Evolutionary conservation across 1,140 invertebrate genomes (phyloP).

Genomic region (Carposina sasakii): DNA sequence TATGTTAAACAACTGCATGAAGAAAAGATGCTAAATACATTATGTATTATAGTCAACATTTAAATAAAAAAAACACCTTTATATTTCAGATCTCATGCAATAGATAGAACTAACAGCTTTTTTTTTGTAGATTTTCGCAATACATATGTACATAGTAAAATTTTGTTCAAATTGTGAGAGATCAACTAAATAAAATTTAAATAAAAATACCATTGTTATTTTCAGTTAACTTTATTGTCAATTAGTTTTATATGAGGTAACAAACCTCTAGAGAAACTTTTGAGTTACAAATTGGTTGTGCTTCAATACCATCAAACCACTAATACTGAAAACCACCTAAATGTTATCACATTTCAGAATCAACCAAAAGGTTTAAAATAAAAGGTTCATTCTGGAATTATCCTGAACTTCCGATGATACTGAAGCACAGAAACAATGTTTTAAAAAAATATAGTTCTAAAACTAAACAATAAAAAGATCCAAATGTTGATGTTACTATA

Average conservation of each 20-base stretch:
- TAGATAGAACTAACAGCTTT: too few species aligned
- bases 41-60: too few species aligned
- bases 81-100: too few species aligned
- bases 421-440: conserved; percentile 42
- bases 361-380: too few species aligned
- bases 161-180: neutral
- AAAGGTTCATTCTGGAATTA: neutral
- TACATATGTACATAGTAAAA: too few species aligned
- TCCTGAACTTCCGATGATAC: conserved; percentile 28
- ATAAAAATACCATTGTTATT: conserved; percentile 30
- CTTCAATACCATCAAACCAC: conserved; percentile 47
- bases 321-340: conserved; percentile 48
- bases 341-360: too few species aligned
- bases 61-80: too few species aligned
- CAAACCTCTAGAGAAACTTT: conserved; percentile 38
- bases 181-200: conserved; percentile 6
- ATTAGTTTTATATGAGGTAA: conserved; percentile 47
- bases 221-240: conserved; percentile 62
- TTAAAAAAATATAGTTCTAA: conserved; percentile 49
- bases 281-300: conserved; percentile 46
- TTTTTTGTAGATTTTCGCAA: too few species aligned
- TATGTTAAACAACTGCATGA: too few species aligned
- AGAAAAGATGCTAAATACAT: too few species aligned
- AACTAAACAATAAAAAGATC: conserved; percentile 60
- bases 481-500: conserved; percentile 38